phyloP scores from a whole-genome alignment of 64 coral and sea anemone genomes.

The Trachythela sp. region DNA sequence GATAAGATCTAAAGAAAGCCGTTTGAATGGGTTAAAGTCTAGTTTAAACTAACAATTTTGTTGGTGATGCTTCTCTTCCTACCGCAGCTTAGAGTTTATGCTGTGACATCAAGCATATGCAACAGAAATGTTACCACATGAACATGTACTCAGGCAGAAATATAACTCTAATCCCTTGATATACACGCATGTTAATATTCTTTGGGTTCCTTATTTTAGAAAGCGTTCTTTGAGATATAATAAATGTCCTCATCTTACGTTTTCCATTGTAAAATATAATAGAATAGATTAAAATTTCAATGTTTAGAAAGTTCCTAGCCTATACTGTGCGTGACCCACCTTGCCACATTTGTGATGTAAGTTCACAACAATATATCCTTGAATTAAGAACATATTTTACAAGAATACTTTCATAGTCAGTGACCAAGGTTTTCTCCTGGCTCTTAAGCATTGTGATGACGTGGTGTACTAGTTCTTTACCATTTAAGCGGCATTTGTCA shows the following conservation, averaged over 20 bases:
- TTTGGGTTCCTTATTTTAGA: too few relatives aligned
- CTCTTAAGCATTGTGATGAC: not conserved
- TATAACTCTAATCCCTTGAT: not conserved
- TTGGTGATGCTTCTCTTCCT: too few relatives aligned
- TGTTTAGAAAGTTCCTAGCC: not conserved
- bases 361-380: not conserved
- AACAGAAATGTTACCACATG: too few relatives aligned
- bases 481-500: not conserved
- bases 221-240: too few relatives aligned
- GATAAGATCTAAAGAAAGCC: not conserved
- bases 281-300: too few relatives aligned
- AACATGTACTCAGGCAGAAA: not conserved
- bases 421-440: not conserved
- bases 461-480: not conserved
- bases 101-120: too few relatives aligned
- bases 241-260: not conserved
- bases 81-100: too few relatives aligned
- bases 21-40: too few relatives aligned
- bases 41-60: too few relatives aligned
- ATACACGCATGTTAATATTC: too few relatives aligned
- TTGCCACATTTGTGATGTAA: not conserved
- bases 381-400: not conserved
- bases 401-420: not conserved
- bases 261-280: not conserved
- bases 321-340: not conserved